Evolutionary conservation across 2,888 invertebrate genomes (phyloP).

Genomic region (Drosophila aldrichi): DNA sequence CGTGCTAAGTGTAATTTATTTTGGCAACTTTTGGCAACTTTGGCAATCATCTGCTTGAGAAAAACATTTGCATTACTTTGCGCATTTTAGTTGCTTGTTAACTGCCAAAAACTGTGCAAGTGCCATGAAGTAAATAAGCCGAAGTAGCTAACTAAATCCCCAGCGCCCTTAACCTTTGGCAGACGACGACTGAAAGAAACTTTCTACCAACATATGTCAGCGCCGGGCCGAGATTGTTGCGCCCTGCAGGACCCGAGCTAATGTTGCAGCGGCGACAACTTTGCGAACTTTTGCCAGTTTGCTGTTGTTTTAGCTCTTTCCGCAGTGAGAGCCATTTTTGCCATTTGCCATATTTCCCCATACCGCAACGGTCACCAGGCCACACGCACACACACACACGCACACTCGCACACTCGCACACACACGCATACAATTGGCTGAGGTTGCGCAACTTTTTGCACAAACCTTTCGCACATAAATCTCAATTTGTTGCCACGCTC

Average conservation of each 20-base stretch:
- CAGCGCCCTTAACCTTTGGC: constrained; percentile 50
- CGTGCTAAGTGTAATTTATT: constrained; percentile 5
- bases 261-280: constrained; percentile 61
- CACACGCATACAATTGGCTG: constrained; percentile 61
- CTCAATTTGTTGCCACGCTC: constrained; percentile 76
- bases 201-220: constrained; percentile 44
- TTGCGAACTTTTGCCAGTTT: constrained; percentile 46
- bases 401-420: constrained; percentile 20
- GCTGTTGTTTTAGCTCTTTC: constrained; percentile 38
- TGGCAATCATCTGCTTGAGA: constrained; percentile 11
- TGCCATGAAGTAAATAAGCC: constrained; percentile 40
- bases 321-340: constrained; percentile 26
- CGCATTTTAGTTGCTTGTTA: constrained; percentile 46
- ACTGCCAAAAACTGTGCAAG: constrained; percentile 32
- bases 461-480: constrained; percentile 74
- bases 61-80: constrained; percentile 36
- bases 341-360: constrained; percentile 69
- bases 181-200: constrained; percentile 5
- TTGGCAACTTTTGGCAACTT: constrained; percentile 9
- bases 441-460: constrained; percentile 65
- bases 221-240: constrained; percentile 45
- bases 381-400: constrained; percentile 37
- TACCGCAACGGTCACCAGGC: constrained; percentile 62
- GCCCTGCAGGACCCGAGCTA: constrained; percentile 42
- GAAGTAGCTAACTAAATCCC: constrained; percentile 34